Evolutionary conservation across 2,888 invertebrate genomes (phyloP), one percentile per base, ranked within the genome.

Genomic region (Eupithecia subfuscata): DNA sequence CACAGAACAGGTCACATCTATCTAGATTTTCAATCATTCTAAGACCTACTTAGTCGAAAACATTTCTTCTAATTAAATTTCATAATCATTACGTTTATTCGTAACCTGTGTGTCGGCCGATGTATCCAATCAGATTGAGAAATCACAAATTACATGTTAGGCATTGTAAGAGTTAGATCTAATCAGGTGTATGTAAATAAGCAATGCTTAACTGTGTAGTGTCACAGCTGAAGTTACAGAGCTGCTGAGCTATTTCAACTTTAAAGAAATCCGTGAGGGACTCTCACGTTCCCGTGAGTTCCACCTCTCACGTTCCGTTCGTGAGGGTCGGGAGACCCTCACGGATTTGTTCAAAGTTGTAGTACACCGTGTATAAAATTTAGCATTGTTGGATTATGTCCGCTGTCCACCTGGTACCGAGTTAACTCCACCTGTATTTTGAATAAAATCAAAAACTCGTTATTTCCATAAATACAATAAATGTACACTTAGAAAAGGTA

Each of bases 161-260:
- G 71, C 75, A 74, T 67, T 78, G 74, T 79, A 77, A 79, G 79
- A 78, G 79, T 78, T 70, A 77, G 82, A 82, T 82, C 73, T 80
- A 81, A 82, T 82, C 81, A 69, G 60, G 73, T 79, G 73, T 79
- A 81, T 82, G 81, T 80, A 80, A 81, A 82, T 80, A 82, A 75
- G 80, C 74, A 73, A 71, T 75, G 45, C 67, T 69, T 74, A 69
- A 45, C 43, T 71, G 69, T 69, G 48, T 40, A 71, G 40, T 52
- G 37, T 5, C 70, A 74, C 73, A 73, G 71, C 9, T 5, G 67
- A 43, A 11, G 30, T 11, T 60, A 64, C 12, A 69, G 37, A n/a
- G 74, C 74, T 43, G 18, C 3, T 18, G 12, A 22, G n/a, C 56
- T 56, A n/a, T 37, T 37, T 30, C 30, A 30, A 30, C 2, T 30